These are phyloP conservation scores for Cephus cinctus DNA, from an alignment of 1,140 invertebrate species.

Conservation along the genomic window DNA sequence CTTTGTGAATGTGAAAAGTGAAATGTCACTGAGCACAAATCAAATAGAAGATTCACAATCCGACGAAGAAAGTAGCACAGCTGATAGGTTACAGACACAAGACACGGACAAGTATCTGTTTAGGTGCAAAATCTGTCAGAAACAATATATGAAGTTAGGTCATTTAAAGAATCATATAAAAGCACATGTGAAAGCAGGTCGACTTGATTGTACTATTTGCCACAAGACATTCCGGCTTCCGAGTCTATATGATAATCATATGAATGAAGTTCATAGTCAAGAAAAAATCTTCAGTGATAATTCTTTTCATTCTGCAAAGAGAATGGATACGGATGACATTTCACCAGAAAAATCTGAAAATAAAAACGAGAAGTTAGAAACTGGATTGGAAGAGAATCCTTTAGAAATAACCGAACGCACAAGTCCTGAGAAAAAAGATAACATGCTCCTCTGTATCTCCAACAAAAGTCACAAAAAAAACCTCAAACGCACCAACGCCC, in stretches of 20 bases:
- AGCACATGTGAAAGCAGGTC: slow-evolving; percentile 17
- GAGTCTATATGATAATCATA: slow-evolving; percentile 30
- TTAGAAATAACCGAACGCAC: not conserved
- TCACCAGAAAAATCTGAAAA: not conserved
- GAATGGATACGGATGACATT: too few species aligned
- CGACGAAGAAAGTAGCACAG: slow-evolving; percentile 10
- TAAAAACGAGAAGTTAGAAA: not conserved
- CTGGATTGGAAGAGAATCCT: not conserved
- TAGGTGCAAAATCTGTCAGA: slow-evolving; percentile 34
- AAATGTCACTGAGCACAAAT: slow-evolving; percentile 4
- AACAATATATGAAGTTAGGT: slow-evolving; percentile 30
- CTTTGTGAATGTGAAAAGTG: slow-evolving; percentile 21
- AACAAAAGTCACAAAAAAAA: not conserved
- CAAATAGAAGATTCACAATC: slow-evolving; percentile 7
- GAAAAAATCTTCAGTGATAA: not conserved
- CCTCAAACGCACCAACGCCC: not conserved
- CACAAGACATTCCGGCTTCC: slow-evolving; percentile 27
- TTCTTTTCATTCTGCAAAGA: not conserved
- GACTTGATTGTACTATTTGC: slow-evolving; percentile 30
- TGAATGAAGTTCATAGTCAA: slow-evolving; percentile 24
- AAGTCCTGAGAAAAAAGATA: not conserved
- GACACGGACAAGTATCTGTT: slow-evolving; percentile 17
- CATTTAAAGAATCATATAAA: slow-evolving; percentile 37
- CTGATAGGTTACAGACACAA: not conserved
- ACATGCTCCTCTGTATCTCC: not conserved